Base-by-base conservation (phyloP, 1,140 invertebrate genomes). In the Geopemphigus sp. region DNA sequence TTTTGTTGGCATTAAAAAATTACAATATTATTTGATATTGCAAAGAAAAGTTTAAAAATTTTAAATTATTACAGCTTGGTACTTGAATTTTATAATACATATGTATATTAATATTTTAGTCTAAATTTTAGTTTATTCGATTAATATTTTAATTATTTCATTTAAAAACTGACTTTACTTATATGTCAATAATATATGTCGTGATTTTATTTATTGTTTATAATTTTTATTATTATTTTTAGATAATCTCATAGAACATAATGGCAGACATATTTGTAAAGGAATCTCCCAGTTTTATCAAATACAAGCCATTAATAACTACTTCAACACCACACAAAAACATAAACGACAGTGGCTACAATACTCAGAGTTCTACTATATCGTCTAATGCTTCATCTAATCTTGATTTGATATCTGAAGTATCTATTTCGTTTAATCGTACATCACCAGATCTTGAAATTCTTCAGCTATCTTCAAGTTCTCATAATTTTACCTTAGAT, bases 261-360 rank as follows among this genome's bases (percentile, higher is more conserved):
- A 78, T 78, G 74, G 74, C 56, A 26, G 74, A 78, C 22, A 6
- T 78, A 47, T 78, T 39, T n/a, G 8, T 50, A 14, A 78, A 78
- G 29, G 74, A 78, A 78, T 61, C n/a, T 32, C 73, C 73, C 19
- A 29, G 22, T 57, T 47, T 47, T 14, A 59, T 26, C 68, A 72
- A 72, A 15, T 72, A 61, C 11, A 63, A 47, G 24, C 26, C 74
- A 47, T 29, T 78, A 45, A 32, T 74, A 81, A 54, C 22, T 47
- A 68, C 70, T 5, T 78, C 82, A 68, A 72, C 80, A 22, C 81
- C 81, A 47, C 50, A 80, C 29, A 82, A 81, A 80, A 73, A 54
- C 29, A 56, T 80, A 57, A 45, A 80, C 24, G 82, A 82, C 70
- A 81, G 80, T 64, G 82, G 82, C 1, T 82, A 82, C 32, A n/a